A percentile compares a stretch with the other conserved stretches of the same genome.
These are phyloP conservation scores for Dolichoris vasculosae DNA, from an alignment of 1,140 invertebrate genomes.

Conservation along the genomic window DNA sequence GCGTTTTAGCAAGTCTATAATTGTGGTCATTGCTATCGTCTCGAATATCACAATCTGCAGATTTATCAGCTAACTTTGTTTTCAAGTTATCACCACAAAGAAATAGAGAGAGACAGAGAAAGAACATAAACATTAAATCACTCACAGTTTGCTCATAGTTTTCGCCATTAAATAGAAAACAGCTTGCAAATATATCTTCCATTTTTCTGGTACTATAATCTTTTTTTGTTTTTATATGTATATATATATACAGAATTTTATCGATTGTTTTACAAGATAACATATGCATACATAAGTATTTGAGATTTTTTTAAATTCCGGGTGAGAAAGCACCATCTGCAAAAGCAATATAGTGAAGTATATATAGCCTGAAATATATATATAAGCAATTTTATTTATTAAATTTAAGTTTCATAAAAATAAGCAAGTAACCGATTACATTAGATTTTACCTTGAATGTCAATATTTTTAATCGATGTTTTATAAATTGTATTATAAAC, in stretches of 20 bases:
- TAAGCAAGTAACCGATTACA: no score
- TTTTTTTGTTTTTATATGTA: background rate
- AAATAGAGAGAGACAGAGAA: background rate
- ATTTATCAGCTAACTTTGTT: conserved; percentile 74
- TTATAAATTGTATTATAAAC: no score
- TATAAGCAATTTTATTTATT: background rate
- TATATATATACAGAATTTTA: background rate
- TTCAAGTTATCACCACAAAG: conserved; percentile 55
- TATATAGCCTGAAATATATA: background rate
- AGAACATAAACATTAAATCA: conserved; percentile 62
- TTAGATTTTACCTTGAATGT: no score
- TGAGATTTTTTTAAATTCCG: background rate
- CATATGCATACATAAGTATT: background rate
- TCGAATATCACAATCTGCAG: conserved; percentile 68
- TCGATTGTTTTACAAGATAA: conserved; percentile 28
- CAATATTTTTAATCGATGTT: no score
- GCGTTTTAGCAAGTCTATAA: background rate
- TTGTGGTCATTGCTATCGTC: conserved; percentile 1
- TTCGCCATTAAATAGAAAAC: conserved; percentile 70
- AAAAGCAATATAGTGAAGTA: background rate
- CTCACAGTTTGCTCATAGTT: conserved; percentile 70
- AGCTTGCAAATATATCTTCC: conserved; percentile 64
- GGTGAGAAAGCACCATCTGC: background rate
- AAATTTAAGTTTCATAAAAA: background rate
- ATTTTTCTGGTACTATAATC: background rate